Conservation (phyloP, 2,888 invertebrate species). For the Euspilapteryx auroguttella region DNA sequence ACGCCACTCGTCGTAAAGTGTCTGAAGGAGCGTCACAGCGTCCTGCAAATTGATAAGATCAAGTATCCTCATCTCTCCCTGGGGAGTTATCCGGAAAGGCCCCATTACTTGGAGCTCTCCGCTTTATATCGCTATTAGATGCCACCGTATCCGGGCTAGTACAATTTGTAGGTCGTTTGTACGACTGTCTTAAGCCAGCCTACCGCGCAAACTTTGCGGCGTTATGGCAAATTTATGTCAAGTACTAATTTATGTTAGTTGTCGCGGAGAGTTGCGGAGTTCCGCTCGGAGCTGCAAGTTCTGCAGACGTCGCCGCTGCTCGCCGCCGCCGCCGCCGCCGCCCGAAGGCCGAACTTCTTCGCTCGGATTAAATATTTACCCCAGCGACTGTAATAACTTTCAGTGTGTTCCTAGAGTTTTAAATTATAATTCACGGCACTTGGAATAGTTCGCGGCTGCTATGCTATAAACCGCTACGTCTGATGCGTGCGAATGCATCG, state of each 20-base stretch:
- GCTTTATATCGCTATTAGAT: conserved; percentile 38
- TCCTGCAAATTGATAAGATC: conserved; percentile 37
- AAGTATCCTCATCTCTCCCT: conserved; percentile 18
- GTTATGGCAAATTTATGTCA: conserved; percentile 60
- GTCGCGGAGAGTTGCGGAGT: conserved; percentile 10
- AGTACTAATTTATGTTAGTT: conserved; percentile 57
- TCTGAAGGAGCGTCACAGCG: too few species aligned
- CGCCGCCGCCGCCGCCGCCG: too few species aligned
- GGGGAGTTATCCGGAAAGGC: conserved; percentile 15
- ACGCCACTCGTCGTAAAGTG: too few species aligned
- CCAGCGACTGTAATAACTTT: conserved; percentile 21
- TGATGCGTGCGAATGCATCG: too few species aligned
- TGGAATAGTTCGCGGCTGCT: too few species aligned
- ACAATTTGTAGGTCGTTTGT: conserved; percentile 29
- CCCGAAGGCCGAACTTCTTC: too few species aligned
- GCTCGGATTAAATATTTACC: conserved; percentile 44
- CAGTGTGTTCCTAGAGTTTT: conserved; percentile 10
- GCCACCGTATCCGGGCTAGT: conserved; percentile 22
- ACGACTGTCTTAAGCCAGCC: conserved; percentile 30
- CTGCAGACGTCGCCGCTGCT: conserved; percentile 11
- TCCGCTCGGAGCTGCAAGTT: conserved; percentile 22
- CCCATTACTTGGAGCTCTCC: conserved; percentile 23
- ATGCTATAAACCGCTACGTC: too few species aligned
- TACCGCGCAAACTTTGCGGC: conserved; percentile 27
- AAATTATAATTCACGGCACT: too few species aligned